These are phyloP conservation scores for Agelas oroides DNA, from an alignment of 37 sponge, comb jelly and placozoan genomes.

Conservation along the genomic window DNA sequence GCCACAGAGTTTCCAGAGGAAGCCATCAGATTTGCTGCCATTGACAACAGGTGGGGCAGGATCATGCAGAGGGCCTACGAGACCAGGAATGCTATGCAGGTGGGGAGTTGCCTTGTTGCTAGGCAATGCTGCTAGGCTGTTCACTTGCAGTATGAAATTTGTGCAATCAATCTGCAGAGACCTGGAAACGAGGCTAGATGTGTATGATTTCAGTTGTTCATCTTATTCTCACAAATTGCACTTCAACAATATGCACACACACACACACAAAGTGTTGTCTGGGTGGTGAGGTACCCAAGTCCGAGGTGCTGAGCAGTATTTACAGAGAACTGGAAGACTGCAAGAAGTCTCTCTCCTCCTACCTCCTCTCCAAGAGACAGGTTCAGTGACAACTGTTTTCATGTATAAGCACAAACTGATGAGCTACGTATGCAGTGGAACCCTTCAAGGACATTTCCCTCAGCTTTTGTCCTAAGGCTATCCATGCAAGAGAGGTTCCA, in stretches of 20 bases:
- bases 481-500: too few species aligned
- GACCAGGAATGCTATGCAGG: constrained; percentile 75
- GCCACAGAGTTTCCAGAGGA: constrained; percentile 78
- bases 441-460: too few species aligned
- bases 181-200: too few species aligned
- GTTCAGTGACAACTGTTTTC: constrained; percentile 43
- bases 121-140: too few species aligned
- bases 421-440: too few species aligned
- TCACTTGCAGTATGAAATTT: not conserved
- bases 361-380: constrained; percentile 80
- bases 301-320: constrained; percentile 39
- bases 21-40: constrained; percentile 65
- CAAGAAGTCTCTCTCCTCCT: constrained; percentile 77
- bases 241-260: too few species aligned
- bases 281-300: constrained; percentile 71
- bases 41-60: constrained; percentile 74
- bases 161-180: not conserved
- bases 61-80: constrained; percentile 74
- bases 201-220: too few species aligned
- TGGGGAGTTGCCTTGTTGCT: too few species aligned
- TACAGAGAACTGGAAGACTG: constrained; percentile 78
- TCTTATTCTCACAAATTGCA: not conserved
- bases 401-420: too few species aligned
- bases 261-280: constrained; percentile 70
- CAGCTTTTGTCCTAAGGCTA: too few species aligned